Evolutionary conservation across 2,888 invertebrate species (phyloP), one percentile per base, ranked within the genome.

Genomic region (Cephus pulcher): DNA sequence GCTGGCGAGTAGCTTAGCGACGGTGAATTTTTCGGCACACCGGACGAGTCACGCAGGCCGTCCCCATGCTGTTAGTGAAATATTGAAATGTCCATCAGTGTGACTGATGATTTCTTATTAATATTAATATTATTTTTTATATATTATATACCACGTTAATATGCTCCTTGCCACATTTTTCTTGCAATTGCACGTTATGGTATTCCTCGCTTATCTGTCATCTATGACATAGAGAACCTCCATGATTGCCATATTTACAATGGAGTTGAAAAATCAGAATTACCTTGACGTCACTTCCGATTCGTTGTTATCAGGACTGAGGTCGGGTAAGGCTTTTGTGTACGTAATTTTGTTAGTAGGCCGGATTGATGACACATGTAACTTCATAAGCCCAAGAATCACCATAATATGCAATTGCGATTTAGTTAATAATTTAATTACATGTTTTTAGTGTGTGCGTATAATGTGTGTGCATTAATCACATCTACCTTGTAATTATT

Each of bases 31-130:
- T 85, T 86, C 81, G 87, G 78, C 79, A 83, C 84, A 79, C 84
- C 86, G 81, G 87, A 81, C 82, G 85, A 84, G 80, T 89, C 88
- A 83, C 86, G 87, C 82, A 81, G 82, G 82, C 79, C 91, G 91
- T 90, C 91, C 90, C 93, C 94, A 93, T 94, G 94, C 94, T 94
- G 94, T 94, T 94, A 94, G 94, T 94, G 92, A 89, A 90, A 90
- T 89, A 90, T 82, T 85, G 81, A 80, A 83, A 79, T 78, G 75
- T 69, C 34, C 73, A 75, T 76, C 77, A 80, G 74, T 78, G 35
- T 23, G 32, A 73, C 77, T 71, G 68, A 80, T 30, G 71, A 56
- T 23, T 56, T 56, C 9, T 56, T 56, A 56, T 56, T 56, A 56
- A 56, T 23, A 23, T 56, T 56, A 56, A 23, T 9, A 56, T 56